Conservation (phyloP, 2,888 invertebrate species). For the Phragmatobia fuliginosa region DNA sequence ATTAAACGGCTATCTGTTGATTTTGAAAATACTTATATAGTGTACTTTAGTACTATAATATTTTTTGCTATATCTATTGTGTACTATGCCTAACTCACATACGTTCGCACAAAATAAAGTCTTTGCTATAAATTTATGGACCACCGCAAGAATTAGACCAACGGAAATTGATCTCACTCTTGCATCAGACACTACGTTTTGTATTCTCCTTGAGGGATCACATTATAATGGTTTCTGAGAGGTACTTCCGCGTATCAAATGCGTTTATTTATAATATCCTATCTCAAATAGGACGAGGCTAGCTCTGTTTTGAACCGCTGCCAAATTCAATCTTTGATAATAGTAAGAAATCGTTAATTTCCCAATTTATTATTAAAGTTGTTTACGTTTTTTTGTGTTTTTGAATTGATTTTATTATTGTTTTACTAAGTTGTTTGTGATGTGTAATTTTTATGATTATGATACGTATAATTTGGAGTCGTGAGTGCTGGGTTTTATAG, state of each 20-base stretch:
- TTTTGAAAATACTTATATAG: background rate
- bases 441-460: conserved; percentile 9
- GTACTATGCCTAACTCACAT: conserved; percentile 38
- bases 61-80: conserved; percentile 20
- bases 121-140: conserved; percentile 42
- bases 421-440: conserved; percentile 5
- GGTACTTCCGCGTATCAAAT: conserved; percentile 49
- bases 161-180: conserved; percentile 8
- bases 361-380: conserved; percentile 13
- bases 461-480: background rate
- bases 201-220: conserved; percentile 11
- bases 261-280: conserved; percentile 50
- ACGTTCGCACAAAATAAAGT: conserved; percentile 50
- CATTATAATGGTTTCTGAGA: conserved; percentile 24
- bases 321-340: conserved; percentile 45
- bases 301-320: conserved; percentile 47
- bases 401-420: conserved; percentile 15
- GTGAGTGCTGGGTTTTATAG: background rate
- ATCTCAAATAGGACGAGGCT: conserved; percentile 51
- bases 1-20: background rate
- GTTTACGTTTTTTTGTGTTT: conserved; percentile 17
- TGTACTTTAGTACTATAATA: background rate
- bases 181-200: conserved; percentile 1
- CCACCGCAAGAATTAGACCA: conserved; percentile 36
- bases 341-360: conserved; percentile 28